Percentiles rank a stretch among this genome's conserved stretches.
These are phyloP conservation scores for Dicentrarchus labrax DNA, from an alignment of 2,113 vertebrate species.

Conservation along the genomic window DNA sequence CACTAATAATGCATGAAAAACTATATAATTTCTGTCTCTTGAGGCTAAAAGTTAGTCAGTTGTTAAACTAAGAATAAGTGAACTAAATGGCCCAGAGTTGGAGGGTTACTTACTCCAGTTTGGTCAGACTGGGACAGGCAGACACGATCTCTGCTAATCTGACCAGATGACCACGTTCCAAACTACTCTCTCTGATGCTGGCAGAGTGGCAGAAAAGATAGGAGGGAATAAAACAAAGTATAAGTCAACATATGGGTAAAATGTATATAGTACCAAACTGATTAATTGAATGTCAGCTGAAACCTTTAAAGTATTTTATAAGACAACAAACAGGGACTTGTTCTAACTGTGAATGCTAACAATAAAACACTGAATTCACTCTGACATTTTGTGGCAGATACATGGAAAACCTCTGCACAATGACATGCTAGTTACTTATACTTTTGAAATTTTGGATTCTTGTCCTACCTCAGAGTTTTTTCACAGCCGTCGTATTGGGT, in stretches of 20 bases:
- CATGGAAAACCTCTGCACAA: background rate
- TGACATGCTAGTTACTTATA: background rate
- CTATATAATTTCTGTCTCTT: background rate
- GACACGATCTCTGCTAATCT: slow-evolving; percentile 81
- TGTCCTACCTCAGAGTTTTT: slow-evolving; percentile 86
- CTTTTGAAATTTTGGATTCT: background rate
- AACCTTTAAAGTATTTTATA: too few species aligned
- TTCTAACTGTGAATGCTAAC: too few species aligned
- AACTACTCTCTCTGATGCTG: slow-evolving; percentile 84
- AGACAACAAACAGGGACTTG: too few species aligned
- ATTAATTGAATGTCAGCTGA: too few species aligned
- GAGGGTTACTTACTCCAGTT: slow-evolving; percentile 86
- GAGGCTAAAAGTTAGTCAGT: background rate
- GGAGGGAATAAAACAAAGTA: background rate
- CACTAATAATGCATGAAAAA: background rate
- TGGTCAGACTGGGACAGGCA: slow-evolving; percentile 70
- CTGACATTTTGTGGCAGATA: too few species aligned
- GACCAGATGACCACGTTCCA: slow-evolving; percentile 78
- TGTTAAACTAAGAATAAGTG: too few species aligned
- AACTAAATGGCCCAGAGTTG: background rate
- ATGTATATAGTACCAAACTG: too few species aligned
- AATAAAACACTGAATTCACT: too few species aligned
- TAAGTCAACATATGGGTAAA: background rate
- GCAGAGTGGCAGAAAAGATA: background rate
- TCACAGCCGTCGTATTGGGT: slow-evolving; percentile 42